Conservation (phyloP, 2,797 vertebrate species). For the Scleropages formosus region DNA sequence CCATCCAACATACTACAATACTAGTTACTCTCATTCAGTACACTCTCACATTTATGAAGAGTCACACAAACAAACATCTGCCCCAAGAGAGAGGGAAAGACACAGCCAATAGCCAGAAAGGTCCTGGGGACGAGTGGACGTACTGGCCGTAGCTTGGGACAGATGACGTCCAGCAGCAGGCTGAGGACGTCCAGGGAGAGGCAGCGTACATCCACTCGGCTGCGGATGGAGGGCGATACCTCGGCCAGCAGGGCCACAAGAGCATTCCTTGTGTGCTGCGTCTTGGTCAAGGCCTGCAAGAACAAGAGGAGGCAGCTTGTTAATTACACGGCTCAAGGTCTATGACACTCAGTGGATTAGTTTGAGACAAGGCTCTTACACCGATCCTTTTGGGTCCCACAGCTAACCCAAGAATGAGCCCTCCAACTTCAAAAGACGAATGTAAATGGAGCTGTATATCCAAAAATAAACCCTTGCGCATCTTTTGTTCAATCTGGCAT, state of each 20-base stretch:
- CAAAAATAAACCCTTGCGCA: too few relatives aligned
- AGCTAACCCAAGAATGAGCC: too few relatives aligned
- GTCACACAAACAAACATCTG: neutral
- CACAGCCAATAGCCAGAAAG: neutral
- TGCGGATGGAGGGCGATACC: conserved; percentile 70
- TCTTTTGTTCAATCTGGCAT: too few relatives aligned
- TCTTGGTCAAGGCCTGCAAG: conserved; percentile 71
- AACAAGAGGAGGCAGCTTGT: conserved; percentile 18
- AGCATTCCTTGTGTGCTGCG: conserved; percentile 72
- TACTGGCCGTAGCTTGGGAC: conserved; percentile 86
- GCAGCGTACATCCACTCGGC: conserved; percentile 62
- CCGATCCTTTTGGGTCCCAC: too few relatives aligned
- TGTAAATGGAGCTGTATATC: too few relatives aligned
- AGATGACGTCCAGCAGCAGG: conserved; percentile 85
- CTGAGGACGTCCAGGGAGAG: conserved; percentile 83
- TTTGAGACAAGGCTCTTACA: too few relatives aligned
- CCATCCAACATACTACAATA: too few relatives aligned
- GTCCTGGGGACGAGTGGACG: conserved; percentile 13
- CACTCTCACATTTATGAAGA: neutral
- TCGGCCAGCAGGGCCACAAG: conserved; percentile 78
- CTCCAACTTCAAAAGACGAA: too few relatives aligned
- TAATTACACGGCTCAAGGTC: neutral
- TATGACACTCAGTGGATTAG: neutral
- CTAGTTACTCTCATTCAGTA: neutral
- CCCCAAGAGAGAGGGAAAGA: neutral